Conservation (phyloP, 1,140 invertebrate genomes). For the Thaumetopoea pityocampa region DNA sequence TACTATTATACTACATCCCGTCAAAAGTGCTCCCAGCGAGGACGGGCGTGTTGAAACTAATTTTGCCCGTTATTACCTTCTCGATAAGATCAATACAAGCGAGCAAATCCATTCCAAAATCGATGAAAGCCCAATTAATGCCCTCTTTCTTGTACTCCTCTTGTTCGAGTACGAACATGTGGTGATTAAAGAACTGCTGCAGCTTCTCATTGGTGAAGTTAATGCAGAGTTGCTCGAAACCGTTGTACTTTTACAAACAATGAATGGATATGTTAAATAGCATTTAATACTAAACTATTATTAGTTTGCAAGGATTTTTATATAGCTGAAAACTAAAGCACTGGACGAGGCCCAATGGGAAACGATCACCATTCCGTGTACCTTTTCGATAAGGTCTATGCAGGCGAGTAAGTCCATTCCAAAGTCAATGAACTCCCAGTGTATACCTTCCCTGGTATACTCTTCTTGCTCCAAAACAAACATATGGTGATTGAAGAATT, state of each 20-base stretch:
- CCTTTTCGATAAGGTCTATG: slow-evolving; percentile 98
- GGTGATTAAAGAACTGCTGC: slow-evolving; percentile 99
- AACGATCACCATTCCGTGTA: slow-evolving; percentile 71
- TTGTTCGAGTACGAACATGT: slow-evolving; percentile 99
- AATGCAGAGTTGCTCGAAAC: slow-evolving; percentile 99
- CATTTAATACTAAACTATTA: slow-evolving; percentile 29
- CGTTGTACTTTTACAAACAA: slow-evolving; percentile 88
- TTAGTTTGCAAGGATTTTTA: slow-evolving; percentile 28
- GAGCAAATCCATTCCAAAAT: slow-evolving; percentile 98
- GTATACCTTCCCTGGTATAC: slow-evolving; percentile 95
- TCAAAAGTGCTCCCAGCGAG: slow-evolving; percentile 47
- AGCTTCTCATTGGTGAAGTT: slow-evolving; percentile 99
- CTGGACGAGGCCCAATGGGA: slow-evolving; percentile 38
- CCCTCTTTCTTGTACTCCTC: slow-evolving; percentile 97
- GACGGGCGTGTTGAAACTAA: slow-evolving; percentile 29
- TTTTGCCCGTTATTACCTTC: slow-evolving; percentile 83
- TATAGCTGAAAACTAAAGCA: slow-evolving; percentile 43
- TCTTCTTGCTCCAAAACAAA: slow-evolving; percentile 98
- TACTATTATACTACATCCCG: slow-evolving; percentile 40
- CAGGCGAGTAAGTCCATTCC: slow-evolving; percentile 97
- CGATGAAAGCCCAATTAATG: slow-evolving; percentile 97
- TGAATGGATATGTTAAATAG: slow-evolving; percentile 29
- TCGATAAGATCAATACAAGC: slow-evolving; percentile 98
- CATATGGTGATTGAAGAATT: slow-evolving; percentile 99
- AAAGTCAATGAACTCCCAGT: slow-evolving; percentile 97